Evolutionary conservation across 2,797 vertebrate genomes (phyloP).

Genomic region (Melanotaenia trifasciata): DNA sequence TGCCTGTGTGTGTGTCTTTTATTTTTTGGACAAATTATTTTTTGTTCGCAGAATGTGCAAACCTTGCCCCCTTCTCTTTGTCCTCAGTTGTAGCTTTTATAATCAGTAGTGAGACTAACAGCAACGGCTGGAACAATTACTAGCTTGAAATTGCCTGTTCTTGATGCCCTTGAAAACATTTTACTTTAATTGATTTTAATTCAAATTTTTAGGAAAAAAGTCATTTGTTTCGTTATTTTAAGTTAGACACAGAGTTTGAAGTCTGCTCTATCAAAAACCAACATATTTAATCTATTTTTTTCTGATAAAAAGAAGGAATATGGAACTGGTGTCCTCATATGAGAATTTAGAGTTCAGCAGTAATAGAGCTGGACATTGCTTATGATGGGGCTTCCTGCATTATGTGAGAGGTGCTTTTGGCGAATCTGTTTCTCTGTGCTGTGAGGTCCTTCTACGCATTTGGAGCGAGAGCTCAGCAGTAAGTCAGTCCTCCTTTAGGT

Average conservation of each 20-base stretch:
- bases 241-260: neutral
- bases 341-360: neutral
- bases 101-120: neutral
- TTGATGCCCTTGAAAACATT: neutral
- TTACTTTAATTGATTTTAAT: neutral
- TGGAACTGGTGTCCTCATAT: neutral
- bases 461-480: neutral
- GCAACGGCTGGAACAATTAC: neutral
- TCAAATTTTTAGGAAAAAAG: neutral
- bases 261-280: neutral
- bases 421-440: neutral
- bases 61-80: neutral
- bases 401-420: neutral
- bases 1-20: neutral
- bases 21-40: neutral
- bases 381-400: neutral
- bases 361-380: neutral
- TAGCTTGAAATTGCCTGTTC: neutral
- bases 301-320: neutral
- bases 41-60: neutral
- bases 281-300: neutral
- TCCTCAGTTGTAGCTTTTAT: neutral
- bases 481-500: neutral
- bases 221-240: neutral
- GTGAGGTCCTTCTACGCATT: neutral